Base-by-base conservation (phyloP, 2,888 invertebrate species). In the Drosophila monieri region DNA sequence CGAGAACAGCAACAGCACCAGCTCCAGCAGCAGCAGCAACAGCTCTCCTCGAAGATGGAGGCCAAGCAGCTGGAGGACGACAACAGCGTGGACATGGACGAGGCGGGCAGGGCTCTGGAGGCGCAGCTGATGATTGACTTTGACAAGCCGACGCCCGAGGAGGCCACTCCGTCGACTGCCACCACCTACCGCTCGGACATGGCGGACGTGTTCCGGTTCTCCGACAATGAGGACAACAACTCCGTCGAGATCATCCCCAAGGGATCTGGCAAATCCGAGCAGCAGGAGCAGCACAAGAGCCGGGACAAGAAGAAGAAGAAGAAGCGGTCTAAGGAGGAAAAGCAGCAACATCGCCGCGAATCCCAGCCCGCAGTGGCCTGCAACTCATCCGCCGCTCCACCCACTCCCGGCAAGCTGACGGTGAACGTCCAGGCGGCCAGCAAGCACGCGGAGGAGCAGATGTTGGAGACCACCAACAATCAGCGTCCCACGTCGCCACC, bases 291-390 rank as follows among this genome's bases (percentile, higher is more conserved):
- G 64, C 85, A 85, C 52, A 90, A 95, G 74, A 92, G 92, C 54
- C 95, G 95, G 88, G 96, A 96, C 78, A 96, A 95, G 91, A 96
- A 95, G 91, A 97, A 97, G 92, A 97, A 96, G 90, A 94, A 96
- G 80, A 97, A 96, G 90, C 95, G 95, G 88, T 96, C 94, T 56
- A 96, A 95, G 89, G 96, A 96, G 81, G 96, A 96, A 69, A 94
- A 94, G 73, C 78, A 61, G 88, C 94, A 94, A 88, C 77, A 85
- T 60, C 85, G 90, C 3, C 85, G 89, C 0, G 89, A 89, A 12
- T 73, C 85, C 10, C 48, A 75, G 37, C 43, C 59, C n/a, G 27
- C 27, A 18, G 43, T 53, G n/a, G 51, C 48, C 12, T 18, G 52
- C 0, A 10, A 52, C 1, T 12, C 32, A 32, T 32, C 46, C 1